Percentiles rank a stretch among this genome's conserved stretches.
Conservation (phyloP, 2,888 invertebrate species). For the Drosophila mimica region DNA sequence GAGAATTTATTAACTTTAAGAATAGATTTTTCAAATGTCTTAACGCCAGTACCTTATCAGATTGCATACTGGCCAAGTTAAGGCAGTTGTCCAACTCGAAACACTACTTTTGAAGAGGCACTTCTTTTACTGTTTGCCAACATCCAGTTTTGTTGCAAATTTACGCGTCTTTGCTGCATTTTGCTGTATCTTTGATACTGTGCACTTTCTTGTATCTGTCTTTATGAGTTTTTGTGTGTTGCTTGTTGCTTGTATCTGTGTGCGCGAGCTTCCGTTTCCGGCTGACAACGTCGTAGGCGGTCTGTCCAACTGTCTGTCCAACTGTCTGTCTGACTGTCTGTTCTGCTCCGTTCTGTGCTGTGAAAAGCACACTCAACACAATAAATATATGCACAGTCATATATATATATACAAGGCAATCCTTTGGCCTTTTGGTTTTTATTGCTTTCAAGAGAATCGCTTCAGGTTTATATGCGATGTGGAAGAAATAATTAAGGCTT, state of each 20-base stretch:
- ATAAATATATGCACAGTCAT: conserved; percentile 5
- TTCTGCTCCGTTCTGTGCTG: conserved; percentile 16
- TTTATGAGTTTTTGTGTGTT: conserved; percentile 5
- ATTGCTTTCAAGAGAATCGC: neutral
- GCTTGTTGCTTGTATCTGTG: conserved; percentile 8
- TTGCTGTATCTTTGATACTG: too few species aligned
- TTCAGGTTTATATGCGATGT: neutral
- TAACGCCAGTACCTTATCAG: conserved; percentile 2
- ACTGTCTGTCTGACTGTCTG: too few species aligned
- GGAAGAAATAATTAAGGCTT: neutral
- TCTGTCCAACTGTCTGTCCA: conserved; percentile 22
- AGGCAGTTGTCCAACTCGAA: neutral
- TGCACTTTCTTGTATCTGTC: conserved; percentile 7
- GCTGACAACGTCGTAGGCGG: conserved; percentile 29
- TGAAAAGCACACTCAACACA: conserved; percentile 22
- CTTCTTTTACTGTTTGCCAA: conserved; percentile 27
- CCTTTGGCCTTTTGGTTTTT: conserved; percentile 1
- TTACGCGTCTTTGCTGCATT: conserved; percentile 28
- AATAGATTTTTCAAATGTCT: neutral
- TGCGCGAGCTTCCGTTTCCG: conserved; percentile 54
- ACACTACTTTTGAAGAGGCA: conserved; percentile 6
- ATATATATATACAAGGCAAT: neutral
- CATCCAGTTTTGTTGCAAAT: conserved; percentile 41
- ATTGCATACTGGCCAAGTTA: neutral
- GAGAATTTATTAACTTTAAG: neutral